Conservation (phyloP, 2,888 invertebrate species). For the Scaeva pyrastri region DNA sequence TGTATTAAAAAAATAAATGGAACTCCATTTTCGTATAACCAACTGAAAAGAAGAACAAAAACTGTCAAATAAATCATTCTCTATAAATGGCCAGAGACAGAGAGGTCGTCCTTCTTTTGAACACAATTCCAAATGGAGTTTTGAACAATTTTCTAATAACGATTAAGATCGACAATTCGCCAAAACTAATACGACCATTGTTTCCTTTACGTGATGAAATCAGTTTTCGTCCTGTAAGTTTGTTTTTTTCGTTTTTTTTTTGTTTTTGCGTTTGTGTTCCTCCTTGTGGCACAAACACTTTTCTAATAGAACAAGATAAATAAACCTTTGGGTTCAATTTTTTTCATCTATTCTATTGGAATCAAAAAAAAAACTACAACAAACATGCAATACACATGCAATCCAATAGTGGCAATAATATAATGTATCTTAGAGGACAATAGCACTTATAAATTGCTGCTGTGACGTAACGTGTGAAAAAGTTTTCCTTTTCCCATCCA, state of each 20-base stretch:
- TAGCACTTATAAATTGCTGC: slow-evolving; percentile 68
- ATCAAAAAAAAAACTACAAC: background rate
- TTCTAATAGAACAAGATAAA: slow-evolving; percentile 57
- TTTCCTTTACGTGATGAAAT: slow-evolving; percentile 57
- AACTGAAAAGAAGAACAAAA: background rate
- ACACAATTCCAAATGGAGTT: background rate
- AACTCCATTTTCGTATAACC: background rate
- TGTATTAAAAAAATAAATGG: background rate
- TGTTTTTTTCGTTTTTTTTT: slow-evolving; percentile 2
- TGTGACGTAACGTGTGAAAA: slow-evolving; percentile 70
- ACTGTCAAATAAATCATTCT: slow-evolving; percentile 43
- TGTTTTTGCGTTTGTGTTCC: background rate
- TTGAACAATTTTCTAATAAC: slow-evolving; percentile 40
- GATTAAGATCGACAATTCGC: slow-evolving; percentile 61
- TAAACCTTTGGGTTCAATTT: slow-evolving; percentile 9
- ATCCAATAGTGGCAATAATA: slow-evolving; percentile 32
- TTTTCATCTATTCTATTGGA: background rate
- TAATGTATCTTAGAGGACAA: slow-evolving; percentile 64
- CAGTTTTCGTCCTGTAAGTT: slow-evolving; percentile 16
- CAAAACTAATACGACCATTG: slow-evolving; percentile 45
- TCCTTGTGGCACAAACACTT: slow-evolving; percentile 58
- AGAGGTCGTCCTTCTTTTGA: background rate
- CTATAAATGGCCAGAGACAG: too few species aligned
- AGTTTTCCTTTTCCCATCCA: slow-evolving; percentile 64
- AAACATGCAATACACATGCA: slow-evolving; percentile 30